Percentiles rank a stretch among this genome's conserved stretches.
phyloP scores from a whole-genome alignment of 92 coral and sea anemone species.

The Hydrozoanthus gracilis region DNA sequence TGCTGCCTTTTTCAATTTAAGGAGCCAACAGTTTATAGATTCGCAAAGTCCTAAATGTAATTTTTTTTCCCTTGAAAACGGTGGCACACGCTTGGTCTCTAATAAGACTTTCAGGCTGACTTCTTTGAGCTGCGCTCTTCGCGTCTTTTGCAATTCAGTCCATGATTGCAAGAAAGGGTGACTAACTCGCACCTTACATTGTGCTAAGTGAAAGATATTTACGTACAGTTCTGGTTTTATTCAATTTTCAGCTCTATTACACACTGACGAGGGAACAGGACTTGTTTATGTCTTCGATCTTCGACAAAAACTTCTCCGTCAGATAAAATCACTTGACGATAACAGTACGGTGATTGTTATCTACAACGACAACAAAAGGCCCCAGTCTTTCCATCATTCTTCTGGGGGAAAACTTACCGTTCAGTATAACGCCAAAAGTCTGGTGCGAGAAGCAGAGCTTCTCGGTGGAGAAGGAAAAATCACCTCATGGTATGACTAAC shows the following conservation, averaged over 20 bases:
- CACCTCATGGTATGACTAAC: constrained; percentile 25
- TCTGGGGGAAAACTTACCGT: constrained; percentile 26
- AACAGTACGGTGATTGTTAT: constrained; percentile 9
- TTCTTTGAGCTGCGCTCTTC: no score
- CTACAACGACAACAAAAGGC: not conserved
- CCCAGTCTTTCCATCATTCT: constrained; percentile 23
- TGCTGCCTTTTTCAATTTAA: no score
- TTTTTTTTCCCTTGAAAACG: no score
- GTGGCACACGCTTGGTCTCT: no score
- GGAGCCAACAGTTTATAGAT: no score
- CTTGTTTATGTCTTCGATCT: constrained; percentile 22
- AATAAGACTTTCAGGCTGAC: no score
- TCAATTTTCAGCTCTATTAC: not conserved
- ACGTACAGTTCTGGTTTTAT: not conserved
- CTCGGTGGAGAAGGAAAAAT: constrained; percentile 20
- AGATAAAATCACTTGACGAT: constrained; percentile 11
- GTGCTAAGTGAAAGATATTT: not conserved
- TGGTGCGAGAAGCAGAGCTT: constrained; percentile 31
- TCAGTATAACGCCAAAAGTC: constrained; percentile 16
- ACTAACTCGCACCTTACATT: not conserved
- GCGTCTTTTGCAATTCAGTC: no score
- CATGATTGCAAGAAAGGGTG: no score
- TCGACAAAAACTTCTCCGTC: constrained; percentile 10
- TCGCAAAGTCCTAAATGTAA: no score
- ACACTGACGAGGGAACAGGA: constrained; percentile 15